Percentiles rank a stretch among this genome's conserved stretches.
Conservation (phyloP, 2,797 vertebrate species). For the Acrossocheilus fasciatus region DNA sequence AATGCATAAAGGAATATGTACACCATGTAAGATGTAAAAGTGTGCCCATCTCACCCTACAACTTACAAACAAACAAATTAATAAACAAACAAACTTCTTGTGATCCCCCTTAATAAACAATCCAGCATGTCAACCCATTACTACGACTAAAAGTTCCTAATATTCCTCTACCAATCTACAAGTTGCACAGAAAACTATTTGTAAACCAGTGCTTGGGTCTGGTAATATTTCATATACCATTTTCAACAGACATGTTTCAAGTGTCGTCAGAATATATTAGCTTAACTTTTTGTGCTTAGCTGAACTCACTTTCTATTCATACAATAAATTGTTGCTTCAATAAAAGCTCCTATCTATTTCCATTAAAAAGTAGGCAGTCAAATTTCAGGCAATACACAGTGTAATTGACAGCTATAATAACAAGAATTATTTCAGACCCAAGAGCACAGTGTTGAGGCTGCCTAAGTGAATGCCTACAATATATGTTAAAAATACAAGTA, state of each 20-base stretch:
- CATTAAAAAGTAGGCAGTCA: slow-evolving; percentile 71
- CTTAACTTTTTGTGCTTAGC: slow-evolving; percentile 62
- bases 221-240: slow-evolving; percentile 15
- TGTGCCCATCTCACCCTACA: neutral
- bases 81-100: neutral
- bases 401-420: slow-evolving; percentile 67
- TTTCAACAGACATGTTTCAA: slow-evolving; percentile 69
- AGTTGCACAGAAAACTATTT: slow-evolving; percentile 13
- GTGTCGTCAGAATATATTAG: slow-evolving; percentile 71
- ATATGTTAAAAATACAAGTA: slow-evolving; percentile 67
- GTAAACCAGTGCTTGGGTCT: slow-evolving; percentile 14
- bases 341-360: slow-evolving; percentile 68
- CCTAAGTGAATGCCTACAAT: slow-evolving; percentile 47
- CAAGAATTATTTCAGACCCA: slow-evolving; percentile 69
- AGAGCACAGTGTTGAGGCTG: slow-evolving; percentile 57
- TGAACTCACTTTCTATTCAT: slow-evolving; percentile 70
- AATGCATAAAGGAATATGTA: neutral
- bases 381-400: slow-evolving; percentile 71
- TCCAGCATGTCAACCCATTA: neutral
- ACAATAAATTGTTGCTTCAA: slow-evolving; percentile 70
- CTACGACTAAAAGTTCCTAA: neutral
- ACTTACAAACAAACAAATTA: neutral
- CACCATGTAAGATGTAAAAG: neutral
- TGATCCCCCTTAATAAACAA: neutral
- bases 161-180: slow-evolving; percentile 13